A percentile compares a stretch with the other conserved stretches of the same genome.
These are phyloP conservation scores for Tipula confusa DNA, from an alignment of 2,888 invertebrate species.

Conservation along the genomic window DNA sequence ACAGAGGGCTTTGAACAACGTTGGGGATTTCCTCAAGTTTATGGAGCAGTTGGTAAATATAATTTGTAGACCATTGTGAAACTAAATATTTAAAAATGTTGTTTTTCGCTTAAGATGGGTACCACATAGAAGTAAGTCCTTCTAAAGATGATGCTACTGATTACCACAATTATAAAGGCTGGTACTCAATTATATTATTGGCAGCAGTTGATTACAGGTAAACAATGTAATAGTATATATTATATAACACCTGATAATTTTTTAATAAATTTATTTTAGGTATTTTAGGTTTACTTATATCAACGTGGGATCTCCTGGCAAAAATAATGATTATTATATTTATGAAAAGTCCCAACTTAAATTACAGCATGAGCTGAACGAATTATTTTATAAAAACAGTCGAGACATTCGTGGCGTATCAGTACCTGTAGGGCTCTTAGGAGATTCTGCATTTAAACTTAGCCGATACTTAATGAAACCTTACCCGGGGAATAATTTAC, in stretches of 20 bases:
- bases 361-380: background rate
- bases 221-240: no score
- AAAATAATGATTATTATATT: conserved; percentile 33
- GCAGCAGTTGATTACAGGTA: conserved; percentile 8
- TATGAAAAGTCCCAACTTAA: conserved; percentile 35
- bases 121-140: conserved; percentile 31
- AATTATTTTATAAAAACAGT: no score
- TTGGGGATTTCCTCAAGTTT: conserved; percentile 31
- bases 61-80: background rate
- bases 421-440: background rate
- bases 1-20: conserved; percentile 21
- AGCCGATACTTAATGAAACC: conserved; percentile 35
- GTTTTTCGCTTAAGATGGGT: background rate
- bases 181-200: no score
- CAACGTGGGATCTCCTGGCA: conserved; percentile 27
- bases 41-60: conserved; percentile 28
- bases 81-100: background rate
- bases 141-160: conserved; percentile 30
- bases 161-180: no score
- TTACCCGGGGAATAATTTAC: conserved; percentile 30
- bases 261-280: background rate
- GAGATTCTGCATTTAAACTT: conserved; percentile 15
- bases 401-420: no score
- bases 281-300: background rate
- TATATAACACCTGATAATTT: background rate